phyloP scores from a whole-genome alignment of 2,888 invertebrate species.

The Epistrophe eligans region DNA sequence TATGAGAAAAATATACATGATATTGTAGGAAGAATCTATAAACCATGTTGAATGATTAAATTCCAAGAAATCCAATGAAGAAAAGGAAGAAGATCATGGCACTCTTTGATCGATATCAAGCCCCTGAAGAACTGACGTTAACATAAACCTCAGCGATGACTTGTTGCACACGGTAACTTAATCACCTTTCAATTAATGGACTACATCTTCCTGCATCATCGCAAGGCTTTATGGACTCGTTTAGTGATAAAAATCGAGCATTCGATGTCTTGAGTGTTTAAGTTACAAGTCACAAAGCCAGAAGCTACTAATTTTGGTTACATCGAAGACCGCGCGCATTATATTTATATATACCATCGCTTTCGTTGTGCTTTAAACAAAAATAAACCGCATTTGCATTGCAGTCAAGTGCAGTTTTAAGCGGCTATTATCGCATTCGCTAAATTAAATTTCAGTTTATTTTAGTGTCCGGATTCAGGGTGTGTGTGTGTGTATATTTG shows the following conservation, averaged over 20 bases:
- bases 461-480: neutral
- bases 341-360: neutral
- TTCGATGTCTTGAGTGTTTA: neutral
- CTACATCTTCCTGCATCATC: slow-evolving; percentile 33
- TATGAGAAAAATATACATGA: neutral
- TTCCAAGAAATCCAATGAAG: neutral
- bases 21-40: neutral
- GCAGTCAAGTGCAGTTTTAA: slow-evolving; percentile 34
- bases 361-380: slow-evolving; percentile 2
- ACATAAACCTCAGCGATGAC: slow-evolving; percentile 17
- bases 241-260: slow-evolving; percentile 19
- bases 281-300: neutral
- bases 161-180: slow-evolving; percentile 29
- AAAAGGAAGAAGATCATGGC: slow-evolving; percentile 14
- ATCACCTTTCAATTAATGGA: slow-evolving; percentile 47
- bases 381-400: neutral
- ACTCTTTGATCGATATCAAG: slow-evolving; percentile 39
- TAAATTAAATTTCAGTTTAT: slow-evolving; percentile 44
- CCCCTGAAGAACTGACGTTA: slow-evolving; percentile 18
- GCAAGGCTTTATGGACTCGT: slow-evolving; percentile 37
- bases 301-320: slow-evolving; percentile 24
- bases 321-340: neutral
- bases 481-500: neutral
- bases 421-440: slow-evolving; percentile 50
- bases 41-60: slow-evolving; percentile 8